Base-by-base conservation (phyloP, 2,797 vertebrate species). In the Sebastes miniatus region DNA sequence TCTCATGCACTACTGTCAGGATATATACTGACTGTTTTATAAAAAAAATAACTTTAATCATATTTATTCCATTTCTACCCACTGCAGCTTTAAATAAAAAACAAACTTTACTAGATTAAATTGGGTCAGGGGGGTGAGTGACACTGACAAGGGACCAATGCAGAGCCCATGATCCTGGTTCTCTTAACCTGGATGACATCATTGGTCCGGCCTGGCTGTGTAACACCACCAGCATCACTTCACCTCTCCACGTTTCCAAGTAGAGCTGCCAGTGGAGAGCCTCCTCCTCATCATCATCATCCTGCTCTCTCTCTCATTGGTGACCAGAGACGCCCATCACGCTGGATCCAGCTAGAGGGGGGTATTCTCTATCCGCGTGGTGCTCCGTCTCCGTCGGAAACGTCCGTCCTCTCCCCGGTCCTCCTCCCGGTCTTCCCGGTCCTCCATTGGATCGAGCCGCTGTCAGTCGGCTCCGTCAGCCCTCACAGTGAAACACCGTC, bases 161-260 rank as follows among this genome's bases (percentile, higher is more conserved):
- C 43, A 18, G 43, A 47, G 43, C 43, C 16, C 43, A 18, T 47
- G 29, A n/a, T 14, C 36, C 73, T 69, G 79, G 24, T 14, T 68
- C 39, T 61, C 69, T 77, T 20, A 52, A 52, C 84, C 83, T 88
- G 77, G 32, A 81, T 88, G 89, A 91, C 89, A 76, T 80, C 83
- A 31, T 24, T 52, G 56, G 13, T 24, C 67, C 13, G 73, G 61
- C 59, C 76, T 36, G 50, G 34, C 77, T 14, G 18, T 70, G 62
- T 43, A 43, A 70, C 76, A 58, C 81, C 80, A 68, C 79, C 89
- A 88, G 90, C 92, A 90, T 94, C 93, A 80, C 89, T 88, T 94
- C 83, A 71, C 77, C 81, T 87, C 92, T 95, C 95, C 95, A 96
- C 95, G 95, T 95, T 95, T 95, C 94, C 93, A 94, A 85, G 88